These are phyloP conservation scores for Cantharis lateralis DNA, from an alignment of 2,888 invertebrate genomes.

Conservation along the genomic window DNA sequence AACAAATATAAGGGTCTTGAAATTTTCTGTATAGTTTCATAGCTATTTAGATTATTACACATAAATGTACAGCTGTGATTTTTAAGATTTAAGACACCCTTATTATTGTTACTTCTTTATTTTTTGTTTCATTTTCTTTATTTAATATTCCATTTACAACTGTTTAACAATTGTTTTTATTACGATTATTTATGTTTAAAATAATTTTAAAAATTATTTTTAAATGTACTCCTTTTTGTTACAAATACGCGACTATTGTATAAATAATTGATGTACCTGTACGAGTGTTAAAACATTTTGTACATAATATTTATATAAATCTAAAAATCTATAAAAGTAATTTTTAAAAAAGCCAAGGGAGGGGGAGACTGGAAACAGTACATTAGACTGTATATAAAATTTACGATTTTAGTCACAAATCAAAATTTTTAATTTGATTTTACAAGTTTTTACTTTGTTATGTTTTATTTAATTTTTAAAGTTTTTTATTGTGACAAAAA, in stretches of 20 bases:
- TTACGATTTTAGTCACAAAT: neutral
- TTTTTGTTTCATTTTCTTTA: slow-evolving; percentile 11
- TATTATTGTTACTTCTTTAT: slow-evolving; percentile 20
- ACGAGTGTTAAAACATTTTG: slow-evolving; percentile 30
- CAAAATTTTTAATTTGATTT: neutral
- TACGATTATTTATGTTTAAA: neutral
- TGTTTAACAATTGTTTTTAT: neutral
- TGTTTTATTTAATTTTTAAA: neutral
- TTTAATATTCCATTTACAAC: slow-evolving; percentile 10
- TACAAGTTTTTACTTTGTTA: neutral
- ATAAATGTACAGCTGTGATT: slow-evolving; percentile 40
- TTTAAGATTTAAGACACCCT: slow-evolving; percentile 32
- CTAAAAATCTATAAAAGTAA: neutral
- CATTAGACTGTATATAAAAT: neutral
- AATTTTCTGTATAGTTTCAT: slow-evolving; percentile 30
- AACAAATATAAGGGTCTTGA: slow-evolving; percentile 21
- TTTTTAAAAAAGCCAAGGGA: slow-evolving; percentile 1
- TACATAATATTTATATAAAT: slow-evolving; percentile 27
- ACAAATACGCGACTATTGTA: slow-evolving; percentile 8
- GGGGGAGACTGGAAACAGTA: neutral
- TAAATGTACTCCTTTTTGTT: neutral
- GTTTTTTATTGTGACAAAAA: neutral
- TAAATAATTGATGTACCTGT: slow-evolving; percentile 34
- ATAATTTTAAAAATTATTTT: neutral
- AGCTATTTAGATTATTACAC: slow-evolving; percentile 32